These are phyloP conservation scores for Deilephila elpenor DNA, from an alignment of 2,888 invertebrate genomes.

Conservation along the genomic window DNA sequence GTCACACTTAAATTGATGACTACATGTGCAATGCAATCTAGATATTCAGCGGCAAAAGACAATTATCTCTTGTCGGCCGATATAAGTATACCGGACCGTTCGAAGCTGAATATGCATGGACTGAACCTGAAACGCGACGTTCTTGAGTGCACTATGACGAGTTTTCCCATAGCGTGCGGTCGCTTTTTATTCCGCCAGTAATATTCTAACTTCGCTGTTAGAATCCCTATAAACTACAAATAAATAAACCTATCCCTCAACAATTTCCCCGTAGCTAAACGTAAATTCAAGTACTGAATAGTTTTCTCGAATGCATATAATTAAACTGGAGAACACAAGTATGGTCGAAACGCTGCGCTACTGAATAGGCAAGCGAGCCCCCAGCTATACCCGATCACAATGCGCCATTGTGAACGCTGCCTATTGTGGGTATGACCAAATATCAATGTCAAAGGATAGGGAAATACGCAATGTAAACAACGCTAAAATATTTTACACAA, in stretches of 20 bases:
- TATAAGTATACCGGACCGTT: no score
- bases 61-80: no score
- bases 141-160: no score
- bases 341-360: not conserved
- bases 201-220: not conserved
- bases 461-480: constrained; percentile 5
- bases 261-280: not conserved
- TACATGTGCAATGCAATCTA: no score
- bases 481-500: not conserved
- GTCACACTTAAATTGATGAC: no score
- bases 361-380: constrained; percentile 14
- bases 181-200: no score
- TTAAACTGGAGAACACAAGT: constrained; percentile 16
- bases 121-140: no score
- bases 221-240: not conserved
- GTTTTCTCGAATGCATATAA: not conserved
- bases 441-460: constrained; percentile 26
- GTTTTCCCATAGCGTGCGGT: no score
- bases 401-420: constrained; percentile 15
- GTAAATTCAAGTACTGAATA: not conserved
- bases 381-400: constrained; percentile 18
- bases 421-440: constrained; percentile 14
- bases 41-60: no score
- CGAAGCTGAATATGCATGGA: no score
- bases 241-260: not conserved